Conservation (phyloP, 1,140 invertebrate species). For the Atta texana region DNA sequence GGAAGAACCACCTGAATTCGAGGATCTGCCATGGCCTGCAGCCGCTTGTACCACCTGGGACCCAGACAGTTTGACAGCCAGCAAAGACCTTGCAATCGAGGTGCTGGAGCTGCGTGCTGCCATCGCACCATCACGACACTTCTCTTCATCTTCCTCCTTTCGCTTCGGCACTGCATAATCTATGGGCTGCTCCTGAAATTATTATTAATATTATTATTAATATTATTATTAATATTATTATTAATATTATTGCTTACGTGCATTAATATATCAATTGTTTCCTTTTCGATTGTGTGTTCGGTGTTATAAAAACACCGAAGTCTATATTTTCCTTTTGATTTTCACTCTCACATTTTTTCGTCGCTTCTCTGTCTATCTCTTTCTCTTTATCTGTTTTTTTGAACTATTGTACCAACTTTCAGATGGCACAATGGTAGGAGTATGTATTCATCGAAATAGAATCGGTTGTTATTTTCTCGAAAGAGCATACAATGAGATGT, state of each 20-base stretch:
- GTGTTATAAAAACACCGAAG: not conserved
- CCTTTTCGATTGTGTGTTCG: not conserved
- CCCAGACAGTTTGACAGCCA: constrained; percentile 82
- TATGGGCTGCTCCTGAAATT: constrained; percentile 92
- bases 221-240: not conserved
- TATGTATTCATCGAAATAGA: too few species aligned
- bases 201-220: not conserved
- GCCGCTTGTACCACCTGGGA: constrained; percentile 87
- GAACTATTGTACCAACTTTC: too few species aligned
- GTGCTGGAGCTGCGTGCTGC: constrained; percentile 86
- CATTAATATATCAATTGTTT: too few species aligned
- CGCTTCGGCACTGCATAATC: constrained; percentile 94
- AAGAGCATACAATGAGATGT: not conserved
- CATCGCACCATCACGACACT: constrained; percentile 88
- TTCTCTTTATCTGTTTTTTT: not conserved
- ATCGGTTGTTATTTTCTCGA: not conserved
- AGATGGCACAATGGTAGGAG: too few species aligned
- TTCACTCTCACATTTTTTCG: not conserved
- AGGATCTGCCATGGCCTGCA: constrained; percentile 91
- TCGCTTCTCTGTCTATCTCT: not conserved
- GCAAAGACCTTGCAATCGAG: constrained; percentile 83
- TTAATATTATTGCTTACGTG: not conserved
- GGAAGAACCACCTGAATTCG: constrained; percentile 82
- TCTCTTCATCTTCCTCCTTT: constrained; percentile 89
- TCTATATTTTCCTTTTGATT: not conserved